Evolutionary conservation across 2,888 invertebrate genomes (phyloP).

Genomic region (Drymonia ruficornis): DNA sequence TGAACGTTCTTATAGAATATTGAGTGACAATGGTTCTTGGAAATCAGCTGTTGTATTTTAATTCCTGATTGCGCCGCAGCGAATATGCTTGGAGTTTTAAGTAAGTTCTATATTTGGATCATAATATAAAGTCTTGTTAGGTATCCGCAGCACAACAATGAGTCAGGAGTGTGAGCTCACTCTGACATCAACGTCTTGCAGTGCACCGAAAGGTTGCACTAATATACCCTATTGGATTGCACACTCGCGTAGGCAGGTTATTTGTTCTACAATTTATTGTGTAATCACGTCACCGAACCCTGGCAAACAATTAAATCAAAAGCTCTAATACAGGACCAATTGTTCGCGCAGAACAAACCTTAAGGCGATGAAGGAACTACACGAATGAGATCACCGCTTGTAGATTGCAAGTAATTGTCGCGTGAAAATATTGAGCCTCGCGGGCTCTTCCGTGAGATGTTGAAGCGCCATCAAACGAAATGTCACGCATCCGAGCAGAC

Average conservation of each 20-base stretch:
- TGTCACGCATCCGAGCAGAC: slow-evolving; percentile 30
- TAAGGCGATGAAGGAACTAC: slow-evolving; percentile 43
- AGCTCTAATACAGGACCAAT: slow-evolving; percentile 25
- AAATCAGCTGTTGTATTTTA: slow-evolving; percentile 12
- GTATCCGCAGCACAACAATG: slow-evolving; percentile 32
- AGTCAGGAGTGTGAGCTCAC: slow-evolving; percentile 59
- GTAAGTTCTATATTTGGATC: slow-evolving; percentile 27
- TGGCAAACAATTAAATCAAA: slow-evolving; percentile 19
- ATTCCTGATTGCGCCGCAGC: slow-evolving; percentile 16
- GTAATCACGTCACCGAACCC: slow-evolving; percentile 37
- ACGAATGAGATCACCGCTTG: slow-evolving; percentile 42
- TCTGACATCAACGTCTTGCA: slow-evolving; percentile 55
- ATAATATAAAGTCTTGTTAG: slow-evolving; percentile 32
- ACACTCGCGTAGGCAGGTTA: slow-evolving; percentile 47
- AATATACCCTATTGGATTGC: slow-evolving; percentile 39
- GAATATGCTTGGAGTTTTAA: slow-evolving; percentile 17
- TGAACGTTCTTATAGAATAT: neutral
- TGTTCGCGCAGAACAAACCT: slow-evolving; percentile 52
- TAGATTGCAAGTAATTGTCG: slow-evolving; percentile 56
- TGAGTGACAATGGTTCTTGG: neutral
- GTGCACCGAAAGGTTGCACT: slow-evolving; percentile 43
- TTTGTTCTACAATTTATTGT: slow-evolving; percentile 38
- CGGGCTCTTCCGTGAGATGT: slow-evolving; percentile 44
- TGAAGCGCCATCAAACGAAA: slow-evolving; percentile 36
- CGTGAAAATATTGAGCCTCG: slow-evolving; percentile 45